Percentiles rank a stretch among this genome's conserved stretches.
phyloP scores from a whole-genome alignment of 2,113 vertebrate species.

The Micromys minutus region DNA sequence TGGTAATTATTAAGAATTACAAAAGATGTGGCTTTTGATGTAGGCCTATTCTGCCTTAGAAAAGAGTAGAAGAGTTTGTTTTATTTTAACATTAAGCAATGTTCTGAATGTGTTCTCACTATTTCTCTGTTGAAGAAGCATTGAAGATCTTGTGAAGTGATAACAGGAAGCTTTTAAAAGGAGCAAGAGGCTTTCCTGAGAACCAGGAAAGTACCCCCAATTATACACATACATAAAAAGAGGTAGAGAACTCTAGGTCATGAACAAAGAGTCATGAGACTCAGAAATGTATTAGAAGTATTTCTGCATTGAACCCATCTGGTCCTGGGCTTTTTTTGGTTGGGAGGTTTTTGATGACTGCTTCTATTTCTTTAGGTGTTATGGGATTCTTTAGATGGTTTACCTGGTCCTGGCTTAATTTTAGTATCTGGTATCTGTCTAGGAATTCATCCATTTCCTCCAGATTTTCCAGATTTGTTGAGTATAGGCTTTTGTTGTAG shows the following conservation, averaged over 20 bases:
- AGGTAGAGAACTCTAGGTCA: not conserved
- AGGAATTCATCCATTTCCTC: no score
- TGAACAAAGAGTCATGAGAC: not conserved
- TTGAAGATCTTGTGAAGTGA: not conserved
- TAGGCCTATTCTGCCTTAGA: not conserved
- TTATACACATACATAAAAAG: not conserved
- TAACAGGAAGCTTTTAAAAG: not conserved
- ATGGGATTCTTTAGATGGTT: no score
- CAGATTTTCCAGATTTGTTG: no score
- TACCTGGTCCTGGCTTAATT: no score
- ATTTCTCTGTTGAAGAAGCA: not conserved
- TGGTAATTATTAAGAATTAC: conserved; percentile 16
- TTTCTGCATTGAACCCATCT: no score
- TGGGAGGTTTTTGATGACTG: no score
- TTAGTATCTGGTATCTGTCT: no score
- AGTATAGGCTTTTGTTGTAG: no score
- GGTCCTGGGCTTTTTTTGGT: no score
- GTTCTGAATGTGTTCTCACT: not conserved
- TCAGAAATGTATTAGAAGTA: not conserved
- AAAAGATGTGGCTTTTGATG: not conserved
- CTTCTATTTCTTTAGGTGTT: no score
- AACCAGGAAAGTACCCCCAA: not conserved
- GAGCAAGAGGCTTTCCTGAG: not conserved
- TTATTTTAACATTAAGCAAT: conserved; percentile 23
- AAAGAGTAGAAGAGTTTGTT: not conserved